Evolutionary conservation across 2,113 vertebrate species (phyloP), one percentile per base, ranked within the genome.

Genomic region (Petromus typicus): DNA sequence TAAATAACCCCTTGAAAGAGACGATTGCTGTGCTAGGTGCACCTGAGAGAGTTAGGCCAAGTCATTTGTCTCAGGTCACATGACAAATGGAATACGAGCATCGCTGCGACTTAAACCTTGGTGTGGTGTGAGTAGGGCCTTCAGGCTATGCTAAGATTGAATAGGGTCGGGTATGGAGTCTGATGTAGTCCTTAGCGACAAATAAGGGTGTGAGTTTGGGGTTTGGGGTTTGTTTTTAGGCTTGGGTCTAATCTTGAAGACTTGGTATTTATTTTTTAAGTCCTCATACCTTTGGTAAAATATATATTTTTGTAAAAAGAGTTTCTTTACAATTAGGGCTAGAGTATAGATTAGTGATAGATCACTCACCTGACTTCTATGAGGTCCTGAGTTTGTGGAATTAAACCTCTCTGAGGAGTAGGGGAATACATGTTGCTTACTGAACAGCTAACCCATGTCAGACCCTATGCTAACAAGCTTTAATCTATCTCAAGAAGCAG

Each of bases 161-260:
- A n/a, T 27, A 63, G 18, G 30, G 63, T 45, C 90, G n/a, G 76
- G 56, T 18, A 20, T 84, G 45, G 32, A 10, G 27, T 25, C 76
- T 78, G 61, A 78, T 82, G 32, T 63, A 22, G 71, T 20, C 84
- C 88, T 45, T 48, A 56, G 63, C 13, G 40, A 25, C 37, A 80
- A 67, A 54, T 89, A 40, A 86, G 32, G 43, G 4, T 89, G 69
- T 37, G 32, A 14, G 9, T 40, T 54, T 86, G 66, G 66, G 23
- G 43, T 27, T 73, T 73, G 89, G 57, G 69, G 56, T 86, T 18
- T 14, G 23, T 30, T 27, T 37, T 79, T 34, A 8, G 43, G 32
- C 30, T 90, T 69, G 32, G 59, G 71, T 93, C 82, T 63, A 66
- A 90, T 82, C 51, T 30, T 86, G 86, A 90, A 86, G n/a, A 63